Percentiles rank a stretch among this genome's conserved stretches.
Conservation (phyloP, 2,113 vertebrate genomes). For the Anas platyrhynchos region DNA sequence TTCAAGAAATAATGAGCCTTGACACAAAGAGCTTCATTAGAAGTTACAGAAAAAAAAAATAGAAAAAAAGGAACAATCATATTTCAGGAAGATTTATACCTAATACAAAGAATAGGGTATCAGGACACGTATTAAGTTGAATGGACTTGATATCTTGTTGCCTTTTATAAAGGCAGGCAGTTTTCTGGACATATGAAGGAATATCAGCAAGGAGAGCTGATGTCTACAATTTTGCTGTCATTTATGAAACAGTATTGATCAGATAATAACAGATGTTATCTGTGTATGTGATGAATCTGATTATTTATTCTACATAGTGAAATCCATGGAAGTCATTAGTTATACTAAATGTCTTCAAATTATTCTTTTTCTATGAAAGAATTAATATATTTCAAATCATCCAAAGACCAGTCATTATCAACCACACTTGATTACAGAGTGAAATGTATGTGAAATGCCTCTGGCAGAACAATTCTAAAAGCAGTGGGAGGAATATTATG, state of each 20-base stretch:
- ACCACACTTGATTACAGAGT: neutral
- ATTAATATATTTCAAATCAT: neutral
- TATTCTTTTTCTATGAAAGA: neutral
- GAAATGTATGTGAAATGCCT: neutral
- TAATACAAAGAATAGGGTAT: neutral
- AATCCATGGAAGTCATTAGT: neutral
- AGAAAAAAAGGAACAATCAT: neutral
- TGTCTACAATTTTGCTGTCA: neutral
- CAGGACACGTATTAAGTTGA: neutral
- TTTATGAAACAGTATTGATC: neutral
- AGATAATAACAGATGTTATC: neutral
- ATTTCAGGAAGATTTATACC: neutral
- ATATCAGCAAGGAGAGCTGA: neutral
- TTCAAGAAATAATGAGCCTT: slow-evolving; percentile 25
- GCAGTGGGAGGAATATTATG: neutral
- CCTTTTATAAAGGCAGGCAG: neutral
- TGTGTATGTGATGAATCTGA: neutral
- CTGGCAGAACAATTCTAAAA: neutral
- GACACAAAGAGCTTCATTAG: neutral
- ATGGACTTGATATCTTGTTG: neutral
- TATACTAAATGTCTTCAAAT: neutral
- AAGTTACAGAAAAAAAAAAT: neutral
- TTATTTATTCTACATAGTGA: neutral
- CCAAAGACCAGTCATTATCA: neutral
- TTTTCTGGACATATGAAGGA: neutral